Evolutionary conservation across 1,140 invertebrate genomes (phyloP), one percentile per base, ranked within the genome.

Genomic region (Brachionus manjavacas): DNA sequence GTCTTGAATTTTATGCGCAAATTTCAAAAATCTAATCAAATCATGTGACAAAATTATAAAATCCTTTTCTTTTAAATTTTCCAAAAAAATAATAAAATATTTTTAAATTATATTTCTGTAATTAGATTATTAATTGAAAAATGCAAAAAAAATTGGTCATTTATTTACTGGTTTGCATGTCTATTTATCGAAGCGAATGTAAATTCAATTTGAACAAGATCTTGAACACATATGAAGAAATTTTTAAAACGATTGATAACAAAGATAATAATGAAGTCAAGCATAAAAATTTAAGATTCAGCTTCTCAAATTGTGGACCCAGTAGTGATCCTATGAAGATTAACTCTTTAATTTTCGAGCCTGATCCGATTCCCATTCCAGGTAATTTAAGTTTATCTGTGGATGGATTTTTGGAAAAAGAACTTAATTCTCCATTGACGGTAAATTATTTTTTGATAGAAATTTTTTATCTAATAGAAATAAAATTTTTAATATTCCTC

Each of bases 131-230:
- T 68, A 14, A 39, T 31, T 28, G 31, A 68, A 74, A 43, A 16
- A 74, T 74, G 70, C 31, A 74, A 11, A 4, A 41, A 74, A 43
- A 3, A 20, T 16, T 74, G 9, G 14, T 43, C 3, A 74, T 23
- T 74, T 74, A 16, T 74, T 16, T 74, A 11, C n/a, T 74, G 9
- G n/a, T 74, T 74, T 39, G 41, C 20, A 35, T 74, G 2, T 41
- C 8, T 74, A 3, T 74, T 4, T 16, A 74, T 74, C 31, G n/a
- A 20, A 43, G 31, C 35, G 70, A 74, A 74, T 41, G 12, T 16
- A 74, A 74, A 41, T 41, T 35, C 46, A 76, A 76, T 76, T 52
- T 76, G 14, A 76, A 76, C 12, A 76, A 76, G 28, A 49, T 76
- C 2, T 4, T 76, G 4, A 35, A 76, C 11, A 49, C 16, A 25